Base-by-base conservation (phyloP, 2,113 vertebrate genomes). In the Megatriorchis doriae region DNA sequence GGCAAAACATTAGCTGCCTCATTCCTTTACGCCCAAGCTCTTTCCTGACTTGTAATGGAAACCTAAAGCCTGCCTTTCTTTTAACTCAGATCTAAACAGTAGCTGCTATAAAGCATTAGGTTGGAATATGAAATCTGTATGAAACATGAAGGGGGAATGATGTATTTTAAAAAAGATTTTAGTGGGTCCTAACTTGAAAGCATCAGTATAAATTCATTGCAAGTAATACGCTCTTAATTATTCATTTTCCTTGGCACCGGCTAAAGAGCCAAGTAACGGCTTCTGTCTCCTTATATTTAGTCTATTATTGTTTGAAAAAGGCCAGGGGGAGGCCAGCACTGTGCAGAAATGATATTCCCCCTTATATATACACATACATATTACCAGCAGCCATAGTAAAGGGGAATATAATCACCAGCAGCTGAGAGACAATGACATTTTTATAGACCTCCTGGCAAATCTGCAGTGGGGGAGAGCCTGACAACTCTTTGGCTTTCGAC, bases 211-310 rank as follows among this genome's bases (percentile, higher is more conserved):
- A 97, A 97, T 98, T 98, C 97, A 96, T 95, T 96, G 96, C 96
- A 95, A 98, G 96, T 97, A 97, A 98, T 96, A 93, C 40, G 56
- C 96, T 97, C 97, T 97, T 98, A 98, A 98, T 98, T 98, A 98
- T 98, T 98, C 97, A 98, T 98, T 98, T 98, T 98, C 93, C 93
- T 98, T 98, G 98, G 98, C 98, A 97, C 91, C 8, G 5, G 93
- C 96, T 98, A 97, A 98, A 97, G 94, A 98, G 88, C 80, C 88
- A 34, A 97, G 96, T 93, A 98, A 98, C 91, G 50, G 97, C 95
- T 97, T 96, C 97, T 98, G 98, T 98, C 98, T 97, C 98, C 98
- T 98, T 97, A 67, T 96, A 98, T 98, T 98, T 97, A 96, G 98
- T 97, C 97, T 98, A 96, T 98, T 97, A 96, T 98, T 98, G 97